Percentiles rank a stretch among this genome's conserved stretches.
These are phyloP conservation scores for Nixonia krombeini DNA, from an alignment of 1,140 invertebrate genomes.

Conservation along the genomic window DNA sequence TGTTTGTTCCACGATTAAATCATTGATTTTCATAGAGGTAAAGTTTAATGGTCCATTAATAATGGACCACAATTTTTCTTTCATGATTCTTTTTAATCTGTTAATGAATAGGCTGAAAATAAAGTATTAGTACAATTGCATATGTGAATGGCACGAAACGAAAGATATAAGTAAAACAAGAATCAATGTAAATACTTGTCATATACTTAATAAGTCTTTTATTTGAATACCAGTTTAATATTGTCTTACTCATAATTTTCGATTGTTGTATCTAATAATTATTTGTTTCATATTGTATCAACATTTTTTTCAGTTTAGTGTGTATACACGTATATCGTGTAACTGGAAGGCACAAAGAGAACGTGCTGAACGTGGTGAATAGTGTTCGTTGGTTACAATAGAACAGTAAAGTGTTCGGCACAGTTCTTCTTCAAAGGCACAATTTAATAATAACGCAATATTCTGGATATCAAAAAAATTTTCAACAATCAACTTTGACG, in stretches of 20 bases:
- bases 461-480: neutral
- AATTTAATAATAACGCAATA: conserved; percentile 23
- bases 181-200: neutral
- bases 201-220: neutral
- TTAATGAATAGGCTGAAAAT: neutral
- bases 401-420: conserved; percentile 16
- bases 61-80: no score
- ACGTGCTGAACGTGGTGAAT: conserved; percentile 23
- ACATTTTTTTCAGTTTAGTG: neutral
- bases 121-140: no score
- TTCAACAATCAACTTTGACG: neutral
- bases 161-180: no score
- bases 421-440: conserved; percentile 24
- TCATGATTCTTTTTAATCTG: no score
- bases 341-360: conserved; percentile 20
- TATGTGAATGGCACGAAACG: no score
- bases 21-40: conserved; percentile 16
- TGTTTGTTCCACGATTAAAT: conserved; percentile 21
- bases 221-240: neutral
- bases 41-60: conserved; percentile 5
- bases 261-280: neutral
- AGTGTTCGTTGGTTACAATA: conserved; percentile 22
- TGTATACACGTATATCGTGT: conserved; percentile 3
- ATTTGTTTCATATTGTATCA: neutral
- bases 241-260: neutral